These are phyloP conservation scores for Perdita meconis DNA, from an alignment of 2,888 invertebrate genomes.

Conservation along the genomic window DNA sequence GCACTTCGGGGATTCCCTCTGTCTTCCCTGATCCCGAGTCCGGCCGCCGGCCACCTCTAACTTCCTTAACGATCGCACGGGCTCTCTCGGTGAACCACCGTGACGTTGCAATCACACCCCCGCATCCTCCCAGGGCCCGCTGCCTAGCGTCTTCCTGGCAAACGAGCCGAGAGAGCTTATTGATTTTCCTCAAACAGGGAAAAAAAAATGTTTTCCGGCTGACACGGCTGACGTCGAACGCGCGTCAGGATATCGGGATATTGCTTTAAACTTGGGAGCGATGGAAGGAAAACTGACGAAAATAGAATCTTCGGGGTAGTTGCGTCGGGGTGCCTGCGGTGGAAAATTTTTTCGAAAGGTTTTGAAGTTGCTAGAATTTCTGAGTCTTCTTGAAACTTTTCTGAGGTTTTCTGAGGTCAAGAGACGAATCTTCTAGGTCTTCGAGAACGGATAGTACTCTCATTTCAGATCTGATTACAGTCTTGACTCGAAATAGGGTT, in stretches of 20 bases:
- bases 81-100: constrained; percentile 70
- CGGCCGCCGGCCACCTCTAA: not conserved
- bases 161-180: constrained; percentile 13
- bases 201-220: constrained; percentile 11
- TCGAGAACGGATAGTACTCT: too few species aligned
- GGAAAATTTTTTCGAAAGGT: not conserved
- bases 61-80: constrained; percentile 69
- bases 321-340: not conserved
- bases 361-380: not conserved
- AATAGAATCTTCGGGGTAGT: not conserved
- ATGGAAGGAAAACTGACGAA: constrained; percentile 20
- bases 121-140: constrained; percentile 3
- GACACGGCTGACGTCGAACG: constrained; percentile 16
- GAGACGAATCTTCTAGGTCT: too few species aligned
- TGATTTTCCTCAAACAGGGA: constrained; percentile 20
- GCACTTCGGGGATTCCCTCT: constrained; percentile 77
- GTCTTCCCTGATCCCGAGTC: not conserved
- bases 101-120: constrained; percentile 57
- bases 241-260: constrained; percentile 16
- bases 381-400: too few species aligned
- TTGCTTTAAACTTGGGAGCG: constrained; percentile 37
- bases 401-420: too few species aligned
- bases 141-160: constrained; percentile 14
- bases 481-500: too few species aligned
- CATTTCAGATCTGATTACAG: too few species aligned